Evolutionary conservation across 2,888 invertebrate genomes (phyloP).

Genomic region (Eilema caniola): DNA sequence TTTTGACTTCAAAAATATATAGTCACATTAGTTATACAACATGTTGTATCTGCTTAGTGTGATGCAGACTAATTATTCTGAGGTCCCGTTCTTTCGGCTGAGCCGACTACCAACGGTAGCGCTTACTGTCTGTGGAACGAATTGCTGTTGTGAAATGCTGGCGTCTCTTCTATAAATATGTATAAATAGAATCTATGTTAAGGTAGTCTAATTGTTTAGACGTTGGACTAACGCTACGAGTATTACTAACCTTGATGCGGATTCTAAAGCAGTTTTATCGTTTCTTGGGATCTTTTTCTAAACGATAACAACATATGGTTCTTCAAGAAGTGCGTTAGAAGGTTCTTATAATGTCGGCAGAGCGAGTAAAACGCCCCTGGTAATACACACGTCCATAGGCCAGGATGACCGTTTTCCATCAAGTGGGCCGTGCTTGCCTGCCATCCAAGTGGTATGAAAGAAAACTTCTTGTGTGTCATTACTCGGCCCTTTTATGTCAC

Average conservation of each 20-base stretch:
- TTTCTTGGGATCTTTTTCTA: too few relatives aligned
- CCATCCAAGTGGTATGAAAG: too few relatives aligned
- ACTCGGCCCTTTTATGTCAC: too few relatives aligned
- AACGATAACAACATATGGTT: too few relatives aligned
- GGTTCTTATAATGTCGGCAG: too few relatives aligned
- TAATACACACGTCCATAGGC: too few relatives aligned
- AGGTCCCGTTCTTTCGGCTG: constrained; percentile 51
- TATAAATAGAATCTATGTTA: constrained; percentile 6
- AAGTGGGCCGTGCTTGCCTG: too few relatives aligned
- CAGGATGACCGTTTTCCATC: too few relatives aligned
- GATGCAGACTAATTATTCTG: constrained; percentile 51
- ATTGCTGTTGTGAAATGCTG: constrained; percentile 47
- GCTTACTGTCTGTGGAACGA: constrained; percentile 39
- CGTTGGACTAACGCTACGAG: neutral
- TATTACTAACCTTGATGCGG: neutral
- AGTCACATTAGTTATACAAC: constrained; percentile 28
- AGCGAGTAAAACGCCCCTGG: too few relatives aligned
- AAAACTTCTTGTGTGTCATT: too few relatives aligned
- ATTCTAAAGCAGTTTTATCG: too few relatives aligned
- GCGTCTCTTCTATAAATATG: constrained; percentile 18
- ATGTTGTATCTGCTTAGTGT: constrained; percentile 40
- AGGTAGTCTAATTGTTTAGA: neutral
- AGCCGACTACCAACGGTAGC: constrained; percentile 48
- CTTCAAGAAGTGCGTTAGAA: too few relatives aligned
- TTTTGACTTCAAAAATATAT: neutral